phyloP scores from a whole-genome alignment of 2,113 vertebrate species.

The Herpetotheres cachinnans region DNA sequence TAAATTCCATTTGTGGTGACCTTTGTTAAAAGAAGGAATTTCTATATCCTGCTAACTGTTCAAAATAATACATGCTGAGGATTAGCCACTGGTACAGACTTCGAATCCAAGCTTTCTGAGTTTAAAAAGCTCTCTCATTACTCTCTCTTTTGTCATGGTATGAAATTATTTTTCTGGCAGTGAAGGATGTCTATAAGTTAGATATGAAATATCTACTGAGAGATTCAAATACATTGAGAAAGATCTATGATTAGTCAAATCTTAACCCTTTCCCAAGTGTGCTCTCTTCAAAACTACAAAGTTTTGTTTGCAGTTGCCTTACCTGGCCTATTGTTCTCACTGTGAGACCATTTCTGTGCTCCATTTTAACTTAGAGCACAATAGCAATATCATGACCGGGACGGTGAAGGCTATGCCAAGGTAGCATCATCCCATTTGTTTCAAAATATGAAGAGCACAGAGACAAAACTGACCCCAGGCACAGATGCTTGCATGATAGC shows the following conservation, averaged over 20 bases:
- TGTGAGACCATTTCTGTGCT: background rate
- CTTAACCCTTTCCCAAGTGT: background rate
- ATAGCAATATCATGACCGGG: background rate
- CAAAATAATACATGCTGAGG: background rate
- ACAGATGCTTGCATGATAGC: background rate
- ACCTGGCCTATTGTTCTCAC: background rate
- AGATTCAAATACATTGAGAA: background rate
- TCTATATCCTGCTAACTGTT: background rate
- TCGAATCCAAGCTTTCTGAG: background rate
- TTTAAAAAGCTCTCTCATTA: constrained; percentile 5
- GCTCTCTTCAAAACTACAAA: background rate
- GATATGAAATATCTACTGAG: background rate
- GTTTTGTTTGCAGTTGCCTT: background rate
- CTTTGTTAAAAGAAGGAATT: background rate
- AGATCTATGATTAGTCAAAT: background rate
- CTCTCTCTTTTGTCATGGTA: background rate
- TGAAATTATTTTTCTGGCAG: background rate
- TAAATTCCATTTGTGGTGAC: constrained; percentile 20
- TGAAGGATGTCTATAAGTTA: background rate
- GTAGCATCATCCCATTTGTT: background rate
- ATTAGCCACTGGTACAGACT: background rate
- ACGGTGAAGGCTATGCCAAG: background rate
- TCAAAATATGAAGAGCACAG: background rate
- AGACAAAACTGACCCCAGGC: background rate
- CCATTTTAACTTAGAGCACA: background rate